These are phyloP conservation scores for Gila orcuttii DNA, from an alignment of 2,113 vertebrate genomes.

Conservation along the genomic window DNA sequence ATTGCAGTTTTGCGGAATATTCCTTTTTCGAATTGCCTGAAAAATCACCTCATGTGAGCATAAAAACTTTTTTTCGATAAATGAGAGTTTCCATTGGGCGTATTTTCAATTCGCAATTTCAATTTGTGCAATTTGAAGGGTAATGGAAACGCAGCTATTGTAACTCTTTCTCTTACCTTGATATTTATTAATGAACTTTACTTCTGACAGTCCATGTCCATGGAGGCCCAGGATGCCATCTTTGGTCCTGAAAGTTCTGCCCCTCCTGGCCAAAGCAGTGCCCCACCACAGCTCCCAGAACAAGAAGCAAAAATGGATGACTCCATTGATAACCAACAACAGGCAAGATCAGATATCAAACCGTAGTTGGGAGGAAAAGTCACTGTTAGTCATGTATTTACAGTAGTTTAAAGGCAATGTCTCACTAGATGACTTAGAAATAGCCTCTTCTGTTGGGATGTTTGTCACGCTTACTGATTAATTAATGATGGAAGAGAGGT, in stretches of 20 bases:
- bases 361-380: neutral
- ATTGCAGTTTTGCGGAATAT: too few species aligned
- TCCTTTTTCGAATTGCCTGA: too few species aligned
- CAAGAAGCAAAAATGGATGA: slow-evolving; percentile 88
- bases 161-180: neutral
- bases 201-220: slow-evolving; percentile 66
- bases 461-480: neutral
- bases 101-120: too few species aligned
- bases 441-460: neutral
- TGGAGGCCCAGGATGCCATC: slow-evolving; percentile 88
- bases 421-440: neutral
- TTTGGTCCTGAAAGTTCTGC: slow-evolving; percentile 90
- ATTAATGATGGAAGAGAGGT: neutral
- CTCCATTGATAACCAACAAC: slow-evolving; percentile 95
- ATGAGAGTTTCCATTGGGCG: too few species aligned
- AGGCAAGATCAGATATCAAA: slow-evolving; percentile 74
- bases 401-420: neutral
- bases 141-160: too few species aligned
- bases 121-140: too few species aligned
- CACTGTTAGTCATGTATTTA: neutral
- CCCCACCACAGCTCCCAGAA: slow-evolving; percentile 87
- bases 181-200: neutral
- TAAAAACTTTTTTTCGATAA: too few species aligned
- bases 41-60: too few species aligned
- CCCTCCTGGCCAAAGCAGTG: slow-evolving; percentile 84